phyloP scores from a whole-genome alignment of 2,113 vertebrate genomes.

The Callionymus lyra region DNA sequence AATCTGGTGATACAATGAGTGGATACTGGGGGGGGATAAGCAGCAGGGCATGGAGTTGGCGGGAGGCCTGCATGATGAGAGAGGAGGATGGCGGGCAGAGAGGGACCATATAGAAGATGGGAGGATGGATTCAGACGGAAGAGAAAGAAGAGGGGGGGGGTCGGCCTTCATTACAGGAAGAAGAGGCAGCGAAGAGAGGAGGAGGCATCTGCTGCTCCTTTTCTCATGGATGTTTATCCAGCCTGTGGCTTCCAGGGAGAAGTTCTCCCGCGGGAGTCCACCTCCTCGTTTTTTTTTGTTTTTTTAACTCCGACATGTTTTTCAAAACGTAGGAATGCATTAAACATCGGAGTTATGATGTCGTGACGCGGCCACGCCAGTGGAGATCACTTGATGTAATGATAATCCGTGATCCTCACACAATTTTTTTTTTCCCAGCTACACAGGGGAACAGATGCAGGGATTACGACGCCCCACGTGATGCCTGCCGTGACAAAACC shows the following conservation, averaged over 20 bases:
- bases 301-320: no score
- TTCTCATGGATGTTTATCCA: conserved; percentile 50
- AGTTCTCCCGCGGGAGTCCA: conserved; percentile 25
- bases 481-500: no score
- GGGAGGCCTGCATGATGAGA: conserved; percentile 40
- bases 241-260: conserved; percentile 45
- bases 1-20: conserved; percentile 35
- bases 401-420: no score
- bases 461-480: no score
- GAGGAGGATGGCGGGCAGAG: conserved; percentile 12
- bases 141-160: conserved; percentile 4
- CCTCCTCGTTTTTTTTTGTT: conserved; percentile 25
- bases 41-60: conserved; percentile 35
- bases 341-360: no score
- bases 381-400: no score
- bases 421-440: no score
- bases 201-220: conserved; percentile 44
- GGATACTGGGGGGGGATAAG: conserved; percentile 31
- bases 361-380: no score
- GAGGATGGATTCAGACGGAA: conserved; percentile 11
- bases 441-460: no score
- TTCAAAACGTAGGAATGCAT: no score
- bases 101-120: no score
- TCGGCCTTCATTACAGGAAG: conserved; percentile 36
- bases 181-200: conserved; percentile 33